Evolutionary conservation across 2,113 vertebrate genomes (phyloP).

Genomic region (Lophochroa leadbeateri): DNA sequence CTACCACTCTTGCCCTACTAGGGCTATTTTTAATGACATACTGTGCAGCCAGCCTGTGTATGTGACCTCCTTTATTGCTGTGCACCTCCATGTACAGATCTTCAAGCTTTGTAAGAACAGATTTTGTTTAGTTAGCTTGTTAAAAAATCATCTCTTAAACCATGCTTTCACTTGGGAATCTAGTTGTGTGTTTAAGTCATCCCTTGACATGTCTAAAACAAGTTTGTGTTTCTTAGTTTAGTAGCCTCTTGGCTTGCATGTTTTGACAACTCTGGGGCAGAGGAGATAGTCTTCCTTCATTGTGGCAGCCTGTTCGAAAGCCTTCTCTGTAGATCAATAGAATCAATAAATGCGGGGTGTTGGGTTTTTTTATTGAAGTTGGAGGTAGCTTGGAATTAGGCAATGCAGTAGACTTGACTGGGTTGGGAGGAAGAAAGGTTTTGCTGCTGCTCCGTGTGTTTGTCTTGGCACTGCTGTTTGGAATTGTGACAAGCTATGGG

Average conservation of each 20-base stretch:
- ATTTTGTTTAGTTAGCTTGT: not conserved
- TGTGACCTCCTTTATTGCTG: not conserved
- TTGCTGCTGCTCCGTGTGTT: not conserved
- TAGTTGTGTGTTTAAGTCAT: not conserved
- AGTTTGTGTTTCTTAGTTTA: not conserved
- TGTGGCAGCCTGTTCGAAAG: not conserved
- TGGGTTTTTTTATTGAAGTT: fast-evolving
- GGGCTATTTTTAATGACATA: not conserved
- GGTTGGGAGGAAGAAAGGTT: not conserved
- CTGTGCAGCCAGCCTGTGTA: not conserved
- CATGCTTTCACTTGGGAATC: not conserved
- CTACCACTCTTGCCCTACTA: not conserved
- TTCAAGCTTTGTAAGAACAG: not conserved
- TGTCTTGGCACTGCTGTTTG: not conserved
- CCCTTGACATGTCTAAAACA: not conserved
- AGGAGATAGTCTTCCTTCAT: not conserved
- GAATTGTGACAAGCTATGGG: not conserved
- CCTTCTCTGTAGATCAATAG: fast-evolving
- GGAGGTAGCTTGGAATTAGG: not conserved
- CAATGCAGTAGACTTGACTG: fast-evolving
- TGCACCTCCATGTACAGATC: not conserved
- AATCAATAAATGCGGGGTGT: not conserved
- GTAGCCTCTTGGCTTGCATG: not conserved
- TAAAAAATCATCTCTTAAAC: not conserved
- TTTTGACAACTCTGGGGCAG: fast-evolving